Evolutionary conservation across 2,113 vertebrate genomes (phyloP).

Genomic region (Psammodynastes pulverulentus): DNA sequence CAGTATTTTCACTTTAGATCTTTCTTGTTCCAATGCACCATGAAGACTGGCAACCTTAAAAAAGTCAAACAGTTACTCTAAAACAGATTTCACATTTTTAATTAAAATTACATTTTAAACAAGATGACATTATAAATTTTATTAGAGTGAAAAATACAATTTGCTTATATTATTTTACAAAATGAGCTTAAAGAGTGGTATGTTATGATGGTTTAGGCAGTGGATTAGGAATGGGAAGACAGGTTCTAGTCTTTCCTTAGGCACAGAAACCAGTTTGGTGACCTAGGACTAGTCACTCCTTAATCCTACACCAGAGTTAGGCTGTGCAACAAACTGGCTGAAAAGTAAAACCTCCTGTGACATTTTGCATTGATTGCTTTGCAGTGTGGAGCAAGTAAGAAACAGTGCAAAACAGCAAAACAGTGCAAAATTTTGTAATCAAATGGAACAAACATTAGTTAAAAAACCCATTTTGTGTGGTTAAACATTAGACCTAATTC

Average conservation of each 20-base stretch:
- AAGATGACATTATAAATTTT: not conserved
- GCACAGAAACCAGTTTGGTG: not conserved
- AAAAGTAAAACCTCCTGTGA: not conserved
- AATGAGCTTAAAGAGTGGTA: not conserved
- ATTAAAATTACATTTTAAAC: not conserved
- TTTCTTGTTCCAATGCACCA: slow-evolving; percentile 87
- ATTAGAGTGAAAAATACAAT: not conserved
- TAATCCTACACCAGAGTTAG: not conserved
- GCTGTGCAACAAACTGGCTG: not conserved
- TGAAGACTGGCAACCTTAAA: slow-evolving; percentile 84
- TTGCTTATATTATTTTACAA: not conserved
- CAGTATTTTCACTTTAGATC: slow-evolving; percentile 89
- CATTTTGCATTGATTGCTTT: not conserved
- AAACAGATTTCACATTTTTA: not conserved
- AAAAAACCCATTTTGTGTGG: not conserved
- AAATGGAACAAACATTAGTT: not conserved
- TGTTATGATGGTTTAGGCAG: not conserved
- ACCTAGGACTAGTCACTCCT: not conserved
- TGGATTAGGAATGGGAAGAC: not conserved
- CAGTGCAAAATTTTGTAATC: not conserved
- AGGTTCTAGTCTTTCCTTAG: not conserved
- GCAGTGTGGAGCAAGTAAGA: not conserved
- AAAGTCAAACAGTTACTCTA: not conserved
- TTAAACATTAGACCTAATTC: not conserved
- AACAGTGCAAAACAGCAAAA: not conserved